Percentiles rank a stretch among this genome's conserved stretches.
These are phyloP conservation scores for Cheumatopsyche charites DNA, from an alignment of 1,140 invertebrate genomes.

Conservation along the genomic window DNA sequence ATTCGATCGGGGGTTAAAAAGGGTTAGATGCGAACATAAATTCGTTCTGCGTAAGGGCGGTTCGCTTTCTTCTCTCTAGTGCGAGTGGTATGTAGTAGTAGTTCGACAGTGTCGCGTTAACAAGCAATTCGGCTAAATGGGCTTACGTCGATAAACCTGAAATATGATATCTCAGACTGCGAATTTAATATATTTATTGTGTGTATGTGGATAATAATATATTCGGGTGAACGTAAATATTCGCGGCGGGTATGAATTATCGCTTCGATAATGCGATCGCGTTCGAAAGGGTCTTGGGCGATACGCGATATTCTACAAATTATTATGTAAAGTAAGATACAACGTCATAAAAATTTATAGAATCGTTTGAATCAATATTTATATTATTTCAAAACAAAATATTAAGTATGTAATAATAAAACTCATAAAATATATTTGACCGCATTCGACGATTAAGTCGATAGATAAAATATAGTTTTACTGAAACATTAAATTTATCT, in stretches of 20 bases:
- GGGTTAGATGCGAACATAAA: constrained; percentile 31
- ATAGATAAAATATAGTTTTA: too few relatives aligned
- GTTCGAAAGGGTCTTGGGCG: not conserved
- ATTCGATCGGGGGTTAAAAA: constrained; percentile 16
- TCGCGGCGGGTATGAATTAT: not conserved
- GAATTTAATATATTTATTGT: not conserved
- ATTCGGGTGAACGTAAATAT: not conserved
- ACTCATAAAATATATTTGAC: too few relatives aligned
- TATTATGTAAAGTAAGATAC: too few relatives aligned
- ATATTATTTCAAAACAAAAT: too few relatives aligned
- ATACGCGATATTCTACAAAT: not conserved
- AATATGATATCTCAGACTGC: constrained; percentile 21
- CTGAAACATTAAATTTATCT: too few relatives aligned
- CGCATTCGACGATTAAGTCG: too few relatives aligned
- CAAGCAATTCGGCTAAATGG: constrained; percentile 32
- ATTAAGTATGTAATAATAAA: too few relatives aligned
- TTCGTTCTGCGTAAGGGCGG: constrained; percentile 5
- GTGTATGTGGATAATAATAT: not conserved
- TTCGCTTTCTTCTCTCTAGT: constrained; percentile 19
- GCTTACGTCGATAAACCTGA: constrained; percentile 32
- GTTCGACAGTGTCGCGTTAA: constrained; percentile 29
- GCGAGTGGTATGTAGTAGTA: too few relatives aligned
- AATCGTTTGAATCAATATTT: too few relatives aligned
- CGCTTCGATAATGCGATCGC: not conserved
- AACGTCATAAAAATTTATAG: too few relatives aligned